phyloP scores from a whole-genome alignment of 2,888 invertebrate genomes.

The Amaurobius ferox region DNA sequence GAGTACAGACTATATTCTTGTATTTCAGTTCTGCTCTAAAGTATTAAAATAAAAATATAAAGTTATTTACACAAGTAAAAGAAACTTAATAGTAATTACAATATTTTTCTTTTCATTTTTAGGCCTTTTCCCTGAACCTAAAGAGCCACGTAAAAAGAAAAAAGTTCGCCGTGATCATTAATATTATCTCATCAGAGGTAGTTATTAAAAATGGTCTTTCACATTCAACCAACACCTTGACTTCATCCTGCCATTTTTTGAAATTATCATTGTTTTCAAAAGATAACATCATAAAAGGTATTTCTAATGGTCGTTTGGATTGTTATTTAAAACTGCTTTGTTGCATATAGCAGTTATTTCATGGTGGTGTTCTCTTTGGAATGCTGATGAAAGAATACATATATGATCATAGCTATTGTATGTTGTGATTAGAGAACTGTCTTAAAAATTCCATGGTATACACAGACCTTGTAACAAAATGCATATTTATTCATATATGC shows the following conservation, averaged over 20 bases:
- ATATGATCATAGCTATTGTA: conserved; percentile 28
- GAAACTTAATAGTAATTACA: too few relatives aligned
- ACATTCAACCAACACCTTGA: conserved; percentile 47
- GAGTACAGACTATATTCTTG: too few relatives aligned
- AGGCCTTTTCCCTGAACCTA: conserved; percentile 88
- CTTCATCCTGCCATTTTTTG: conserved; percentile 68
- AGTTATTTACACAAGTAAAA: neutral
- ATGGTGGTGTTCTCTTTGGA: conserved; percentile 32
- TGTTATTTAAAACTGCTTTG: conserved; percentile 30
- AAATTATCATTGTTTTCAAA: conserved; percentile 50
- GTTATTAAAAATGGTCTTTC: conserved; percentile 51
- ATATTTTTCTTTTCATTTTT: conserved; percentile 73
- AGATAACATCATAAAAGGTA: conserved; percentile 28
- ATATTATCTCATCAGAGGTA: conserved; percentile 34
- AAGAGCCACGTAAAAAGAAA: conserved; percentile 79
- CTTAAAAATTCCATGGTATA: neutral
- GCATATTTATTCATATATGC: conserved; percentile 15
- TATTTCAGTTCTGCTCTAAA: too few relatives aligned
- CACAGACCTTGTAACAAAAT: neutral
- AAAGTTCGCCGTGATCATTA: conserved; percentile 73
- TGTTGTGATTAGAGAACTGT: conserved; percentile 27
- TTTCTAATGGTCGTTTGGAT: conserved; percentile 49
- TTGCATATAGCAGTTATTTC: conserved; percentile 31
- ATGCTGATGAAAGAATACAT: neutral
- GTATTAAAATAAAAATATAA: too few relatives aligned